Conservation (phyloP, 1,140 invertebrate genomes). For the Platyura marginata region DNA sequence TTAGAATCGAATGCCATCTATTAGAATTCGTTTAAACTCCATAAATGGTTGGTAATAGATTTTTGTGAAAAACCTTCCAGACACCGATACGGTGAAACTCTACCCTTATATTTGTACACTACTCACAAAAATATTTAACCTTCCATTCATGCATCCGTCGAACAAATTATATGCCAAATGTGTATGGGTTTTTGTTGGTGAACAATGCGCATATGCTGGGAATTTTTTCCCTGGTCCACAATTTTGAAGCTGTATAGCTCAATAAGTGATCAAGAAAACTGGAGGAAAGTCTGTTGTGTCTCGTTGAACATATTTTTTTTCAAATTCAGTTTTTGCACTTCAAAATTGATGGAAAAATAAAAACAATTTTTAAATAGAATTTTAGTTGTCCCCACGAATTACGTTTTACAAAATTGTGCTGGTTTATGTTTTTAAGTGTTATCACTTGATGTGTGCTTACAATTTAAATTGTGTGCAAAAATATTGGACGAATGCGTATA, state of each 20-base stretch:
- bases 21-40: no score
- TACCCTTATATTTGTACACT: no score
- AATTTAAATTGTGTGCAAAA: background rate
- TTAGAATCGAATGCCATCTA: no score
- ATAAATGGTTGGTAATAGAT: no score
- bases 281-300: background rate
- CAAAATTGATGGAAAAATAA: background rate
- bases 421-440: no score
- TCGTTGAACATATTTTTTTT: background rate
- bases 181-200: background rate
- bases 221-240: background rate
- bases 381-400: no score
- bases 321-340: background rate
- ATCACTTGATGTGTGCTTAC: background rate
- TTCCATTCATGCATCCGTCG: background rate
- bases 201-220: background rate
- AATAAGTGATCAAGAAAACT: background rate
- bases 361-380: no score
- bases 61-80: no score
- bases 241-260: background rate
- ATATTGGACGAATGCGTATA: background rate
- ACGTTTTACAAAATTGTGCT: no score
- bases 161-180: background rate
- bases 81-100: no score
- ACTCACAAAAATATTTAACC: background rate